Base-by-base conservation (phyloP, 2,888 invertebrate genomes). In the Sesamia inferens region DNA sequence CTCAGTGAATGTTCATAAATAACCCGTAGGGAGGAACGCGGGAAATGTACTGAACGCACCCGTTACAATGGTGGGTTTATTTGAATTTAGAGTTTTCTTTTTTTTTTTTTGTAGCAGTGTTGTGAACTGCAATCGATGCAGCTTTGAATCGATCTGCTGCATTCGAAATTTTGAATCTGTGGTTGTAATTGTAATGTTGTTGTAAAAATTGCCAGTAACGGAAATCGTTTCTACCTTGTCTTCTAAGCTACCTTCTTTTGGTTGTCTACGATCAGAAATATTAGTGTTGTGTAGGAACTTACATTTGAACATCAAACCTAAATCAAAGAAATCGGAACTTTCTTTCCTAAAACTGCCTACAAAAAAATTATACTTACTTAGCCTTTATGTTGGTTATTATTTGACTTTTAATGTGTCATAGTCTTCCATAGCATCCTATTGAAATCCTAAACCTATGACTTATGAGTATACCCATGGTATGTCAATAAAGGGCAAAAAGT, bases 1-100 rank as follows among this genome's bases (percentile, higher is more conserved):
- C 97, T 97, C 97, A 96, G 97, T 97, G 97, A 97, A 96, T 96
- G 97, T 97, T 97, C 97, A 97, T 97, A 97, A 97, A 97, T 97
- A 97, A 96, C 96, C 92, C 91, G 87, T 88, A 88, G 91, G 91
- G 91, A 89, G 89, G 89, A 87, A 87, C 89, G 88, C 87, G 84
- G 87, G 86, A 88, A 90, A 90, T 90, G 88, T 90, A 87, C 86
- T 78, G 86, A 88, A 85, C 84, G 85, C 83, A 82, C 84, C 75
- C 85, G 81, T 86, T 87, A 86, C 82, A 86, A 87, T 86, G 85
- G 85, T 84, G 84, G 84, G 82, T 72, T 74, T 85, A 86, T 87
- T 86, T 87, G 79, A 86, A 86, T 81, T 84, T 72, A 71, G 86
- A 87, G 80, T 87, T 22, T 47, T 44, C n/a, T 55, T 87, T 68